A percentile compares a stretch with the other conserved stretches of the same genome.
These are phyloP conservation scores for Pterois miles DNA, from an alignment of 2,797 vertebrate genomes.

Conservation along the genomic window DNA sequence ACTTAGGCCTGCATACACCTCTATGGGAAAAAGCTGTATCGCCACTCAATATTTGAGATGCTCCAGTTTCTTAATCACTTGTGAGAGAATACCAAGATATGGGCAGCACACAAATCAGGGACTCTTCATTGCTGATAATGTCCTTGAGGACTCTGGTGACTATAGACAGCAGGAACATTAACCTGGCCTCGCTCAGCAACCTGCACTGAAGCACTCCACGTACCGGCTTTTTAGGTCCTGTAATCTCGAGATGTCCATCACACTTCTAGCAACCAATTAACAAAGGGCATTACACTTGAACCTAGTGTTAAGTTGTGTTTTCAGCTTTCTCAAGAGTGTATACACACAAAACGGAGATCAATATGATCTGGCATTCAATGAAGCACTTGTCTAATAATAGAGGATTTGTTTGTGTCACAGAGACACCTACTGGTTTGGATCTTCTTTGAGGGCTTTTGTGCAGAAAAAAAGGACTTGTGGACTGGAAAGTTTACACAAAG, in stretches of 20 bases:
- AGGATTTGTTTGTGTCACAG: constrained; percentile 68
- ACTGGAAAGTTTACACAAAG: neutral
- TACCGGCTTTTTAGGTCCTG: neutral
- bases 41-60: constrained; percentile 12
- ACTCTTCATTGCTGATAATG: constrained; percentile 40
- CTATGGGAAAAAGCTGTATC: constrained; percentile 12
- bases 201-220: constrained; percentile 7
- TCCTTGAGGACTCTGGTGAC: constrained; percentile 51
- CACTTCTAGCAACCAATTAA: constrained; percentile 58
- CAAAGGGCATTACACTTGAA: constrained; percentile 46
- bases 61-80: constrained; percentile 43
- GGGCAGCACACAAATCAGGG: constrained; percentile 49
- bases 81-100: constrained; percentile 27
- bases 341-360: constrained; percentile 34
- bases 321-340: constrained; percentile 21
- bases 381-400: constrained; percentile 1
- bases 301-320: constrained; percentile 51
- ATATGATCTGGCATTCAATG: constrained; percentile 28
- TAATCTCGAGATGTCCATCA: constrained; percentile 41
- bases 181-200: constrained; percentile 2
- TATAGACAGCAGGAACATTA: constrained; percentile 42
- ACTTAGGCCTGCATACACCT: constrained; percentile 2
- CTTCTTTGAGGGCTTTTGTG: neutral
- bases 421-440: constrained; percentile 74
- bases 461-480: neutral